These are phyloP conservation scores for Poliocrania exsul DNA, from an alignment of 2,797 vertebrate genomes.

Conservation along the genomic window DNA sequence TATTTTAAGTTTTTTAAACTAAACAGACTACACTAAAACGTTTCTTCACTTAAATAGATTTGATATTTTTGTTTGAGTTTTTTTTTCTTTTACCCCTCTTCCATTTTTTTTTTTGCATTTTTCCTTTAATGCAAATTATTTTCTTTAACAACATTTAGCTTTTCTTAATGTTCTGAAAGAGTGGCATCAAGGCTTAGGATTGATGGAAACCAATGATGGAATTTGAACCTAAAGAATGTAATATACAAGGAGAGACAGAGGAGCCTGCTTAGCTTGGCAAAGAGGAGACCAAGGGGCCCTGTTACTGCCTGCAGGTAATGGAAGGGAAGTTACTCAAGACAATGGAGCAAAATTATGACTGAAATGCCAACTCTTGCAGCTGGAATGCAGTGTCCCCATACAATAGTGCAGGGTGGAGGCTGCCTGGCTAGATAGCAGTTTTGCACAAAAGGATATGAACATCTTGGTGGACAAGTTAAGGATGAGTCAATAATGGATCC, in stretches of 20 bases:
- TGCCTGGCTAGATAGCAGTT: not conserved
- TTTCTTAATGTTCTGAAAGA: not conserved
- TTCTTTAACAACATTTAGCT: not conserved
- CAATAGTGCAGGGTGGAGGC: not conserved
- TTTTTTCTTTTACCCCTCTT: not conserved
- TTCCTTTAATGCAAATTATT: not conserved
- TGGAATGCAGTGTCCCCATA: not conserved
- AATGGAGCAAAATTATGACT: not conserved
- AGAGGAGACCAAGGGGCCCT: not conserved
- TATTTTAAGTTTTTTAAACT: not conserved
- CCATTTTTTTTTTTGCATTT: not conserved
- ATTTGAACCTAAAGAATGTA: not conserved
- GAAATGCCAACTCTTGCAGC: not conserved
- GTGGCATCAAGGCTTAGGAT: not conserved
- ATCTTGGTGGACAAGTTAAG: not conserved
- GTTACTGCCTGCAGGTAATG: not conserved
- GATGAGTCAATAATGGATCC: not conserved
- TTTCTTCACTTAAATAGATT: not conserved
- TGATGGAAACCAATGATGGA: not conserved
- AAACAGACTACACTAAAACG: not conserved
- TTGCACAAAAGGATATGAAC: not conserved
- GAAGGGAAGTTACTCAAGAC: not conserved
- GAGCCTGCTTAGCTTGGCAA: not conserved
- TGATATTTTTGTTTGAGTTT: not conserved
- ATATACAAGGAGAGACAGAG: not conserved